These are phyloP conservation scores for Eledona agricola DNA, from an alignment of 2,888 invertebrate species.

Conservation along the genomic window DNA sequence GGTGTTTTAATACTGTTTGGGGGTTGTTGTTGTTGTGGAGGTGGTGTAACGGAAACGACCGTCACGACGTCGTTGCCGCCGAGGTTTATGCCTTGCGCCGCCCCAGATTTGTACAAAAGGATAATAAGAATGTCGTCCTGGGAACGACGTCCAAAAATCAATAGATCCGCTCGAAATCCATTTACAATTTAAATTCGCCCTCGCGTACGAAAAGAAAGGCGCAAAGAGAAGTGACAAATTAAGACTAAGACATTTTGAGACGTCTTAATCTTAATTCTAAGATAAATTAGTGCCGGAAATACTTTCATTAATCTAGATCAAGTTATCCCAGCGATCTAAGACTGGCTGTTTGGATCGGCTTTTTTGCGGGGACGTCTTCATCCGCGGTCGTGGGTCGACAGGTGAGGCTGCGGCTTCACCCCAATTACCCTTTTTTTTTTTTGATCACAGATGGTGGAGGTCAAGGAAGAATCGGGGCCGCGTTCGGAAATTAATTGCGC, in stretches of 20 bases:
- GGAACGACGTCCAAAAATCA: slow-evolving; percentile 51
- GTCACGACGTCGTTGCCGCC: no score
- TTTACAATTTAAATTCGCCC: slow-evolving; percentile 55
- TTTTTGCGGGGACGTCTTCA: no score
- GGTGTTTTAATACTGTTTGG: no score
- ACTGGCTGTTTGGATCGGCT: slow-evolving; percentile 52
- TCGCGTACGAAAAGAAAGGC: slow-evolving; percentile 31
- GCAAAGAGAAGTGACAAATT: slow-evolving; percentile 58
- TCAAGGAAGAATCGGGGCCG: no score
- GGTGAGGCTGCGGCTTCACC: no score
- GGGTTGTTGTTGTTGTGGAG: no score
- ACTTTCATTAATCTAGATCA: slow-evolving; percentile 65
- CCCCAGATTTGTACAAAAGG: slow-evolving; percentile 30
- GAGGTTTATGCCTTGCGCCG: no score
- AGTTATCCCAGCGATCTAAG: slow-evolving; percentile 57
- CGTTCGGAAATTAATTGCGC: no score
- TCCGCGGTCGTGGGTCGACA: no score
- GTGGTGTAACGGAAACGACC: no score
- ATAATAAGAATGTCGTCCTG: slow-evolving; percentile 38
- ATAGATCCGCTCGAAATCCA: slow-evolving; percentile 56
- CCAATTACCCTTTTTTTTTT: no score
- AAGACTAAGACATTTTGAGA: slow-evolving; percentile 62
- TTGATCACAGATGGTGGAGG: no score
- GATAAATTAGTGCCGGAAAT: slow-evolving; percentile 63
- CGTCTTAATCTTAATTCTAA: slow-evolving; percentile 63